Evolutionary conservation across 1,140 invertebrate genomes (phyloP), one percentile per base, ranked within the genome.

Genomic region (Gryon sp.): DNA sequence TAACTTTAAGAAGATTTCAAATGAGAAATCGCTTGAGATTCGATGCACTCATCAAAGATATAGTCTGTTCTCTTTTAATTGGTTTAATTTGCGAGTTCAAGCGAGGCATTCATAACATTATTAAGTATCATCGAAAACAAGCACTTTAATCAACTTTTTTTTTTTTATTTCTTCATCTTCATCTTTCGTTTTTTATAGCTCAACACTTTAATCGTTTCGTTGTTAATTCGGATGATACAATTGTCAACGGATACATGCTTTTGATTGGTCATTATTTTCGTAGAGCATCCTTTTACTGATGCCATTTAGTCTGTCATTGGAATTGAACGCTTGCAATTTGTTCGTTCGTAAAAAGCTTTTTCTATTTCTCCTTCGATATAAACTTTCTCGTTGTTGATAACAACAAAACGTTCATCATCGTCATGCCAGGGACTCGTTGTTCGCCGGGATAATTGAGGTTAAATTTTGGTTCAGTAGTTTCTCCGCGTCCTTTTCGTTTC

Each of bases 401-500:
- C 45, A 26, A 20, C 9, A 43, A 53, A 72, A 34, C 68, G 14
- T 60, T 45, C 36, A 52, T 70, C 26, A 65, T 43, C 20, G 18
- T 79, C 57, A 81, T 32, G 79, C 74, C 32, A 82, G 68, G 50
- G 83, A 80, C 43, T 88, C 85, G 7, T 78, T 76, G 57, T 86
- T 84, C 11, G 79, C 57, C 4, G 84, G 69, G 2, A 85, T 83
- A 53, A 82, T 83, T 9, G 85, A 52, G 8, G 82, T 38, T 20
- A 81, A 76, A 55, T 63, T 82, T 46, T 84, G 80, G 20, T 82
- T 81, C 22, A 87, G 34, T 4, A 88, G 62, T 62, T 85, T 87
- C 52, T 87, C 87, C 7, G 77, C 53, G 18, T 87, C 86, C 70
- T 88, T 88, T 40, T 65, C 73, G 40, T 80, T 82, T 38, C 55